These are phyloP conservation scores for Arremon brunneinucha DNA, from an alignment of 2,797 vertebrate genomes.

Conservation along the genomic window DNA sequence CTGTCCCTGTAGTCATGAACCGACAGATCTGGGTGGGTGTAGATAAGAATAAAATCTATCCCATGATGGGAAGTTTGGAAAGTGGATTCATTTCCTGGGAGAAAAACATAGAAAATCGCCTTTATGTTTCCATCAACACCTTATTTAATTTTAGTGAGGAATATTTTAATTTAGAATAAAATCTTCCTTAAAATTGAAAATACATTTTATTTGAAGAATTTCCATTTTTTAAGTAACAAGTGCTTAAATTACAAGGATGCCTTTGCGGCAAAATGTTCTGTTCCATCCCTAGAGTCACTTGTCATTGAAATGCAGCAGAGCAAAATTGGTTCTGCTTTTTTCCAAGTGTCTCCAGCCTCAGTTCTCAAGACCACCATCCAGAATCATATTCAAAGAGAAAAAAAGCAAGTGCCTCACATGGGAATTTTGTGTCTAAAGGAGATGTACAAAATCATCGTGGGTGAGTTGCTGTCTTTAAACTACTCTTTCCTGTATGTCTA, in stretches of 20 bases:
- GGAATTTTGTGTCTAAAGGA: background rate
- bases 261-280: background rate
- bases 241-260: background rate
- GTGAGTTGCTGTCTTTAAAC: background rate
- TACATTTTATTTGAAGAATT: background rate
- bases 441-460: background rate
- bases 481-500: background rate
- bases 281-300: background rate
- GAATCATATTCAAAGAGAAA: background rate
- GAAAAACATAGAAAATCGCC: background rate
- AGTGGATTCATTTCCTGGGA: background rate
- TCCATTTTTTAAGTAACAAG: background rate
- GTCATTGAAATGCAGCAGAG: background rate
- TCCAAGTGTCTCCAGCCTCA: background rate
- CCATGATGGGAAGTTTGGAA: background rate
- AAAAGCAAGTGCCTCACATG: background rate
- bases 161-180: background rate
- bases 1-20: background rate
- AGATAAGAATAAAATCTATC: constrained; percentile 21
- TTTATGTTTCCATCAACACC: background rate
- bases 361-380: background rate
- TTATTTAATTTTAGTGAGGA: background rate
- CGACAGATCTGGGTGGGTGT: background rate
- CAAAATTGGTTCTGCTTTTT: background rate
- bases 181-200: background rate